Evolutionary conservation across 2,113 vertebrate species (phyloP).

Genomic region (Pseudolaguvia tuberculata): DNA sequence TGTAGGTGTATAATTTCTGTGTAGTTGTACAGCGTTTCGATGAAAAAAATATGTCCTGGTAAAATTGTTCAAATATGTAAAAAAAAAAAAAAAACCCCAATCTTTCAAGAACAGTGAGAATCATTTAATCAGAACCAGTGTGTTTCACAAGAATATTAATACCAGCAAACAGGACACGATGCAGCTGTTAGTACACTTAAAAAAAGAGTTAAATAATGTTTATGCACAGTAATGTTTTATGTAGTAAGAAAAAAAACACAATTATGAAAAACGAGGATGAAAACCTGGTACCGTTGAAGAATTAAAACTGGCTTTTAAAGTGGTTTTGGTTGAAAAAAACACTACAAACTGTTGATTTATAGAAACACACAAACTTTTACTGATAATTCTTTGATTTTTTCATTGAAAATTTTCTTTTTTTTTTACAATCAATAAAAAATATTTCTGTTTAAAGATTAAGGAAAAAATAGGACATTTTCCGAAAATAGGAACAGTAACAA

Average conservation of each 20-base stretch:
- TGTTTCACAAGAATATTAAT: conserved; percentile 56
- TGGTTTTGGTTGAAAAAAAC: neutral
- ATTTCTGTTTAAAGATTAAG: conserved; percentile 31
- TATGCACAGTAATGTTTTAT: conserved; percentile 39
- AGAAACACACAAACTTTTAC: conserved; percentile 19
- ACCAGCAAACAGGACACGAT: conserved; percentile 47
- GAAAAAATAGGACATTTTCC: neutral
- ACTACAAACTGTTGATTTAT: neutral
- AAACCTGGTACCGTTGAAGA: conserved; percentile 41
- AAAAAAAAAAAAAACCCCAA: neutral
- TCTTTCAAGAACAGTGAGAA: conserved; percentile 44
- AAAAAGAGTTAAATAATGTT: conserved; percentile 47
- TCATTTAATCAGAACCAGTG: conserved; percentile 59
- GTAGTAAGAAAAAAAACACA: conserved; percentile 7
- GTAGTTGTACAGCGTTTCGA: too few species aligned
- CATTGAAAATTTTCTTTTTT: conserved; percentile 1
- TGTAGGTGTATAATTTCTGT: too few species aligned
- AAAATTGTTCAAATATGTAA: neutral
- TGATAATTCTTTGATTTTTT: conserved; percentile 19
- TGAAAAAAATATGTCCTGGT: neutral
- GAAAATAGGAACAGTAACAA: conserved; percentile 35
- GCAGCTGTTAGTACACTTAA: conserved; percentile 55
- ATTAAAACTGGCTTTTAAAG: neutral
- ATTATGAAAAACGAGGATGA: conserved; percentile 10
- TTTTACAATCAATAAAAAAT: conserved; percentile 16